Conservation (phyloP, 2,888 invertebrate genomes). For the Carabus problematicus region DNA sequence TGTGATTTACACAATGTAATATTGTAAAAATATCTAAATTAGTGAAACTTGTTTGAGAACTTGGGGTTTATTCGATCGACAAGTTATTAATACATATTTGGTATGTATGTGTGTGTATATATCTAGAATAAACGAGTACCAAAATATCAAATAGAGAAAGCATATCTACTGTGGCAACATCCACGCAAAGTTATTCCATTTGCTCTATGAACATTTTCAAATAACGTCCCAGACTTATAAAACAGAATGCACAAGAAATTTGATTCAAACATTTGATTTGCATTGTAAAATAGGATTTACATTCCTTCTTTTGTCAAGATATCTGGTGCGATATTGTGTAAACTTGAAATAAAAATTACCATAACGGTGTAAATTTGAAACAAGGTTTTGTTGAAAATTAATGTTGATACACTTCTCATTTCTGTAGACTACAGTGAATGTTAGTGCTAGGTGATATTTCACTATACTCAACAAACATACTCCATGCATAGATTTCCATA, state of each 20-base stretch:
- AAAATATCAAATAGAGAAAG: no score
- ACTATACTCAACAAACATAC: constrained; percentile 20
- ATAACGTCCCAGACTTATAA: background rate
- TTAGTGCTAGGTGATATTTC: constrained; percentile 19
- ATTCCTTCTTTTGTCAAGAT: background rate
- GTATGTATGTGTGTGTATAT: no score
- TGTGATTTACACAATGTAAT: no score
- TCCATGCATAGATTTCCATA: constrained; percentile 32
- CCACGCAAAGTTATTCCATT: no score
- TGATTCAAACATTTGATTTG: no score
- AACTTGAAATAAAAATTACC: constrained; percentile 4
- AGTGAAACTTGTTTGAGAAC: no score
- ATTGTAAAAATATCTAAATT: no score
- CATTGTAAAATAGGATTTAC: background rate
- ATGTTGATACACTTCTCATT: constrained; percentile 22
- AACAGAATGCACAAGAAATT: background rate
- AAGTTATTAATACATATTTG: no score
- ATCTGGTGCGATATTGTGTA: background rate
- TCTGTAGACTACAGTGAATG: constrained; percentile 14
- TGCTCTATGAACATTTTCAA: background rate
- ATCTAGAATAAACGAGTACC: no score
- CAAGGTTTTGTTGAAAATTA: constrained; percentile 20
- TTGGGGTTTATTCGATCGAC: no score
- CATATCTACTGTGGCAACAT: no score
- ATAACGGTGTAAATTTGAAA: constrained; percentile 23